Conservation (phyloP, 2,113 vertebrate genomes). For the Melanerpes formicivorus region DNA sequence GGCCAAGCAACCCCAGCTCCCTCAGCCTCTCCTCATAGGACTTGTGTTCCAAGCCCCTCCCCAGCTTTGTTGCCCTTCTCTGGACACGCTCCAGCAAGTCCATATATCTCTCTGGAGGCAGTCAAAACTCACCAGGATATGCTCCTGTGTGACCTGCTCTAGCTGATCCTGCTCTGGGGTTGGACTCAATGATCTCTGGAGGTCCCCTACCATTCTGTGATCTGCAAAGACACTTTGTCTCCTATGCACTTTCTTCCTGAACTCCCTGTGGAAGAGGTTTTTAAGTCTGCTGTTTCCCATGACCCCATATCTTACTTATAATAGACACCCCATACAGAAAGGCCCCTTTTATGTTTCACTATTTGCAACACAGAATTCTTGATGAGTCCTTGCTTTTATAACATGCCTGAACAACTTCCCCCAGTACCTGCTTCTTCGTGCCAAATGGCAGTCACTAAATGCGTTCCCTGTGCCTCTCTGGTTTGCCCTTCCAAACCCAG, state of each 20-base stretch:
- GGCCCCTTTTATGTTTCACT: not conserved
- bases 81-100: no score
- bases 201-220: no score
- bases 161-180: no score
- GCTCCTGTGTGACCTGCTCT: no score
- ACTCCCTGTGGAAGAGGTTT: not conserved
- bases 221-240: not conserved
- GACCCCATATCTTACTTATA: not conserved
- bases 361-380: not conserved
- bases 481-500: slow-evolving; percentile 25
- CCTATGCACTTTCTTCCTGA: not conserved
- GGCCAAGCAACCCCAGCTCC: no score
- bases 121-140: no score
- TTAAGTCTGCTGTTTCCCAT: not conserved
- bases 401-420: not conserved
- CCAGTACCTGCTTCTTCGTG: not conserved
- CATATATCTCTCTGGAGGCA: no score
- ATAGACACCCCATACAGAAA: not conserved
- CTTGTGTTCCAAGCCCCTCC: no score
- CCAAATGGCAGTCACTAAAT: not conserved
- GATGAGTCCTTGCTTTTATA: not conserved
- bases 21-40: no score
- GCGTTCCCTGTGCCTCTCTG: not conserved
- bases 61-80: no score
- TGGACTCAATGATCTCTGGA: no score